Evolutionary conservation across 2,113 vertebrate genomes (phyloP), one percentile per base, ranked within the genome.

Genomic region (Cygnus buccinator): DNA sequence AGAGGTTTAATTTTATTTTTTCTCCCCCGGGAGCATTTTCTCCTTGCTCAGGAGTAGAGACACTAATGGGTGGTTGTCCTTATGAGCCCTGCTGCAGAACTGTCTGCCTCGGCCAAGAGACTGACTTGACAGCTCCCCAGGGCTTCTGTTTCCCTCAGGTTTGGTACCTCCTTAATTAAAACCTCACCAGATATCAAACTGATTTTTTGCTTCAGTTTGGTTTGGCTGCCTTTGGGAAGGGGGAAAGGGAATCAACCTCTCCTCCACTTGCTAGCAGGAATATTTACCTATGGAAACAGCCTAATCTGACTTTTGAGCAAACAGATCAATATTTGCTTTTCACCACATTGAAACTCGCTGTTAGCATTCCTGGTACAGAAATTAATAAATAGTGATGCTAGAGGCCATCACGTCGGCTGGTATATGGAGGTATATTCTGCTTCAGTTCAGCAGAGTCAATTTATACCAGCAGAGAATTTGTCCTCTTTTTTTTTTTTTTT

Each of bases 311-410:
- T 95, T 91, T 71, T 41, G 89, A 81, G 86, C 54, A 93, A 96
- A 84, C 70, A 95, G 76, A 95, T 94, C 92, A 95, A 91, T 93
- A 90, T 96, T 93, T 95, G 76, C 48, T 94, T 95, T 95, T 82
- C 37, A 81, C 65, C 80, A 58, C 35, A 59, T 28, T 0, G 71
- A 96, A 93, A 77, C 61, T 71, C 65, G 33, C 65, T 95, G 73
- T 91, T 94, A 84, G 70, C 70, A 89, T 94, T 94, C 76, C 79
- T 81, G 65, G 85, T 75, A 72, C 57, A 89, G 79, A 91, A 94
- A 90, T 86, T 55, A 95, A 86, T 84, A 78, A 73, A 54, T 84
- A 78, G 70, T 92, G 88, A 92, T 46, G 39, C 89, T 65, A 87
- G 59, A 21, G 52, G 43, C n/a, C 44, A 83, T 58, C 1, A 12